Percentiles rank a stretch among this genome's conserved stretches.
These are phyloP conservation scores for Fratercula arctica DNA, from an alignment of 2,797 vertebrate species.

Conservation along the genomic window DNA sequence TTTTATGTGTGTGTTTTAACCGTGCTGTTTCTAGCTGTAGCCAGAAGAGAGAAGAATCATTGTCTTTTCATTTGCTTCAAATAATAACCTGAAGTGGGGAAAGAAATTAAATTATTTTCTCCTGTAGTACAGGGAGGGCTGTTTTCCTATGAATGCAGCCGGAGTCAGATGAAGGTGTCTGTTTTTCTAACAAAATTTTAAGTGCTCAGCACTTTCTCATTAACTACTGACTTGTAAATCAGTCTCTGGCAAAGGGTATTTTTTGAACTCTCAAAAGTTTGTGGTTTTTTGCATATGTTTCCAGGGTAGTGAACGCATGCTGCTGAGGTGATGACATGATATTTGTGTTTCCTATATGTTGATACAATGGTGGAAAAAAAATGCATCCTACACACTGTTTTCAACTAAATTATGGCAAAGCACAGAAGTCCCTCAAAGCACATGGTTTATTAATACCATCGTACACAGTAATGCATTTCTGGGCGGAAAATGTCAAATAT, in stretches of 20 bases:
- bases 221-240: constrained; percentile 65
- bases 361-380: constrained; percentile 54
- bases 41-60: constrained; percentile 60
- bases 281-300: constrained; percentile 61
- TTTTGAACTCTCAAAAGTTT: constrained; percentile 77
- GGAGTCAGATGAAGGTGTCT: constrained; percentile 43
- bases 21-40: constrained; percentile 57
- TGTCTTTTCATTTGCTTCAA: constrained; percentile 78
- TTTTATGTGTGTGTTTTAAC: constrained; percentile 66
- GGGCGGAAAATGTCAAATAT: constrained; percentile 71
- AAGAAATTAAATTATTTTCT: constrained; percentile 66
- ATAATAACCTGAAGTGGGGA: constrained; percentile 69
- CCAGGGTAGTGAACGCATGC: constrained; percentile 24
- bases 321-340: constrained; percentile 49
- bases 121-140: constrained; percentile 60
- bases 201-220: constrained; percentile 61
- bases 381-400: constrained; percentile 51
- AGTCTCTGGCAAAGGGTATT: constrained; percentile 62
- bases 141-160: constrained; percentile 64
- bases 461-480: constrained; percentile 71
- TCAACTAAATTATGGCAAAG: constrained; percentile 71
- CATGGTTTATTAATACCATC: constrained; percentile 77
- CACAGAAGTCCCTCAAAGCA: constrained; percentile 68
- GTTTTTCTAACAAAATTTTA: constrained; percentile 49
- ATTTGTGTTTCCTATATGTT: constrained; percentile 68